Evolutionary conservation across 1,140 invertebrate species (phyloP), one percentile per base, ranked within the genome.

Genomic region (Matsumurasca onukii): DNA sequence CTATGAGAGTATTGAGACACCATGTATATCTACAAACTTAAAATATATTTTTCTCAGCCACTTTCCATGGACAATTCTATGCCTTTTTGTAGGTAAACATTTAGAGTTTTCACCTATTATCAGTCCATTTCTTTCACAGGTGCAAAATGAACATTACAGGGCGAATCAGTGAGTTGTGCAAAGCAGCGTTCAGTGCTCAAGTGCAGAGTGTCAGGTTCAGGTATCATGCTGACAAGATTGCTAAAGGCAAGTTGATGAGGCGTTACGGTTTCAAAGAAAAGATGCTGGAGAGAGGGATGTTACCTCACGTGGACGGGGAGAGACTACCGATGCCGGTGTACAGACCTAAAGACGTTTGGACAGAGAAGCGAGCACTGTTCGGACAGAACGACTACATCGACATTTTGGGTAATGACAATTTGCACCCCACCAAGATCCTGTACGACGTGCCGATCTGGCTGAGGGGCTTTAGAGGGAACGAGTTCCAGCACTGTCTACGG

Each of bases 321-420:
- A 78, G 77, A 72, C 73, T 88, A 12, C 83, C 86, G 15, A 85
- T 93, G 75, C 89, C 89, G 1, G 77, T 85, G 31, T 94, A 93
- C 80, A 74, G 84, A 69, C 91, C 91, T 0, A 85, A 82, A 73
- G 84, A 95, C 80, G 68, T 75, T 0, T 98, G 95, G 95, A 75
- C 77, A 12, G 81, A 88, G 73, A 89, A 88, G 72, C 85, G 85
- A 77, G 93, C 94, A 12, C 76, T 95, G 0, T 96, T 94, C 83
- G 95, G 95, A 1, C 95, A 98, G 78, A 98, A 98, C 83, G 95
- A 98, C 81, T 98, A 97, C 75, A 97, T 98, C 66, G 95, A 98
- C 80, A 97, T 98, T 63, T 81, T 98, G 30, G 95, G 95, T 1
- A 86, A 89, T 77, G 89, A 90, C 59, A 84, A 85, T 12, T 70